phyloP scores from a whole-genome alignment of 2,113 vertebrate species.

The Oreamnos americanus region DNA sequence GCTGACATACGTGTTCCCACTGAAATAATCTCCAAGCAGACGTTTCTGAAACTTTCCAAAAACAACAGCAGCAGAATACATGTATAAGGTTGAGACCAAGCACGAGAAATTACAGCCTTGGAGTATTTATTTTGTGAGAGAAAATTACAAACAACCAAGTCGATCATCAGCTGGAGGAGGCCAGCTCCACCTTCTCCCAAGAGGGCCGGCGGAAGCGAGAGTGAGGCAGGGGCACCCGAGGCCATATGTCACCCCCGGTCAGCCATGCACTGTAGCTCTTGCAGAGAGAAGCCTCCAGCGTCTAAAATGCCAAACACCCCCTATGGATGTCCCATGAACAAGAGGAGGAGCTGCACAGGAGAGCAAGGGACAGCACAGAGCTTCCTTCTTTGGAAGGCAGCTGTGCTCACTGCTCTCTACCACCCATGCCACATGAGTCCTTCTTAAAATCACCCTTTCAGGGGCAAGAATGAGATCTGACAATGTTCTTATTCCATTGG shows the following conservation, averaged over 20 bases:
- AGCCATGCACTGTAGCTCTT: not conserved
- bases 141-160: constrained; percentile 62
- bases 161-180: not conserved
- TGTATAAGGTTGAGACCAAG: constrained; percentile 39
- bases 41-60: constrained; percentile 20
- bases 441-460: not conserved
- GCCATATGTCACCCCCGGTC: not conserved
- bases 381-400: not conserved
- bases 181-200: not conserved
- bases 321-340: not conserved
- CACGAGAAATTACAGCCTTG: constrained; percentile 54
- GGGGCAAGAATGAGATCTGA: not conserved
- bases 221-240: not conserved
- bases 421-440: not conserved
- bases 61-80: constrained; percentile 61
- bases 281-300: not conserved
- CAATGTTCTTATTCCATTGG: not conserved
- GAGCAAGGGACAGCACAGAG: not conserved
- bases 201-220: not conserved
- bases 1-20: not conserved
- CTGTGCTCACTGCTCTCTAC: not conserved
- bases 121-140: constrained; percentile 64
- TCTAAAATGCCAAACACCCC: not conserved
- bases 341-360: not conserved
- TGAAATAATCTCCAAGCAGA: constrained; percentile 31